Conservation (phyloP, 2,888 invertebrate species). For the Seira ritae region DNA sequence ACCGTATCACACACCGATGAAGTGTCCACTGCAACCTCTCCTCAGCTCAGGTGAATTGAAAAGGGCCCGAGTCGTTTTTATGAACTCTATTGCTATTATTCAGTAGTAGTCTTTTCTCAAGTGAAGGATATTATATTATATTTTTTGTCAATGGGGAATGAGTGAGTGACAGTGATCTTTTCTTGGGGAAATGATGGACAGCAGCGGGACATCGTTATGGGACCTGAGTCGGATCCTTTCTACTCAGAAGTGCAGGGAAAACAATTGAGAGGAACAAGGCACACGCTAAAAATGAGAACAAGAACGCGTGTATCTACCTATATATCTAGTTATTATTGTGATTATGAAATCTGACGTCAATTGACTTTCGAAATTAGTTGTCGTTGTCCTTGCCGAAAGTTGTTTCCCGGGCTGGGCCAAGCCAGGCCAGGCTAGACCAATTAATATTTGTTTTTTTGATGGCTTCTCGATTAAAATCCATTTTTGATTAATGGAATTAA, state of each 20-base stretch:
- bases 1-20: constrained; percentile 18
- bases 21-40: constrained; percentile 22
- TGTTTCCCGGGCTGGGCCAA: too few relatives aligned
- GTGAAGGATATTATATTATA: too few relatives aligned
- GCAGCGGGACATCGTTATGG: constrained; percentile 20
- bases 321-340: too few relatives aligned
- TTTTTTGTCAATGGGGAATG: not conserved
- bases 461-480: not conserved
- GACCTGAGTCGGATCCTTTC: not conserved
- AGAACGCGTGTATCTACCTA: too few relatives aligned
- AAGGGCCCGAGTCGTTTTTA: not conserved
- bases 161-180: constrained; percentile 47
- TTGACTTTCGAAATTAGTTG: too few relatives aligned
- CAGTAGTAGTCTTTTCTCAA: not conserved
- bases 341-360: too few relatives aligned
- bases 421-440: not conserved
- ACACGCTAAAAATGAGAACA: constrained; percentile 22
- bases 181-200: constrained; percentile 36
- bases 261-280: not conserved
- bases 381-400: too few relatives aligned
- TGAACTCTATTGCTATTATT: not conserved
- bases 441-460: constrained; percentile 8
- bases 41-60: not conserved
- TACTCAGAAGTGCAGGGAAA: not conserved
- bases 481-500: not conserved